Conservation (phyloP, 2,888 invertebrate genomes). For the Aproaerema taeniolella region DNA sequence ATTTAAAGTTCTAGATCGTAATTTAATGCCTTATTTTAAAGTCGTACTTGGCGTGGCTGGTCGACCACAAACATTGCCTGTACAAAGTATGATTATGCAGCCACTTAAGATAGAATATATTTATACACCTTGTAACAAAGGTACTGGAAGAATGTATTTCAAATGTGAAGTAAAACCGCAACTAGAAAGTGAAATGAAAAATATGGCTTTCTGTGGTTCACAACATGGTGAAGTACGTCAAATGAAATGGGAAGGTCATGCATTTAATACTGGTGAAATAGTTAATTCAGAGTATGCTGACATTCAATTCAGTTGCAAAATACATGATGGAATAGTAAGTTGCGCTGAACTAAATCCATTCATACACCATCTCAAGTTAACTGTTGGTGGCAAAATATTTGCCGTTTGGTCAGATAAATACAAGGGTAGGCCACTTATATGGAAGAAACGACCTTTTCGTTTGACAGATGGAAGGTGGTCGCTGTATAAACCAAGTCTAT, state of each 20-base stretch:
- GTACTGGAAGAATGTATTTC: conserved; percentile 61
- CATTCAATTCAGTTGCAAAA: conserved; percentile 60
- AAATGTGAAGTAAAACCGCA: conserved; percentile 45
- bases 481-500: conserved; percentile 82
- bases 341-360: conserved; percentile 79
- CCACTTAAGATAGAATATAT: conserved; percentile 46
- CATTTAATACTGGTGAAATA: conserved; percentile 78
- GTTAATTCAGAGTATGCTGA: conserved; percentile 78
- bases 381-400: conserved; percentile 85
- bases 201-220: conserved; percentile 51
- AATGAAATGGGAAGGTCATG: conserved; percentile 82
- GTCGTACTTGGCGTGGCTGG: conserved; percentile 64
- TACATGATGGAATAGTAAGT: conserved; percentile 85
- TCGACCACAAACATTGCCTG: conserved; percentile 47
- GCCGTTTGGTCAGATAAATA: conserved; percentile 86
- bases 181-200: conserved; percentile 43
- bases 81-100: conserved; percentile 63
- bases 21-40: conserved; percentile 80
- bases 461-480: conserved; percentile 86
- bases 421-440: conserved; percentile 78
- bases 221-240: conserved; percentile 62
- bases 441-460: conserved; percentile 78
- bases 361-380: conserved; percentile 78
- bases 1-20: conserved; percentile 76
- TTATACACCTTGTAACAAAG: conserved; percentile 41